phyloP scores from a whole-genome alignment of 1,140 invertebrate genomes.

The Drosophila mayri region DNA sequence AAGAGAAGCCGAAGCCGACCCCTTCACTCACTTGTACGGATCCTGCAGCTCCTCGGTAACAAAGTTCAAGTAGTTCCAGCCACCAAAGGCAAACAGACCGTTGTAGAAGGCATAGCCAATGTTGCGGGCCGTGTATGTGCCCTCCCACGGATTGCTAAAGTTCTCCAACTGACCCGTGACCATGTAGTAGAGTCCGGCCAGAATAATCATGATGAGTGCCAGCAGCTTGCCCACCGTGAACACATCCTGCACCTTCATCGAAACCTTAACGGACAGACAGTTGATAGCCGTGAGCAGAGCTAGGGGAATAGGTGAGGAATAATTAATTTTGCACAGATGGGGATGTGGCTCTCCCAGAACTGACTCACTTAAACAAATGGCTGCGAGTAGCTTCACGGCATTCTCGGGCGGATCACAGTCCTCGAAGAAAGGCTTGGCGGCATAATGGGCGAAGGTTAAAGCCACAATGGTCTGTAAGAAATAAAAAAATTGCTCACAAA shows the following conservation, averaged over 20 bases:
- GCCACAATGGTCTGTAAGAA: conserved; percentile 91
- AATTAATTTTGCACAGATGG: not conserved
- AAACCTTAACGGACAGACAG: conserved; percentile 94
- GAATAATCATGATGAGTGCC: conserved; percentile 93
- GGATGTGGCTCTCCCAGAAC: not conserved
- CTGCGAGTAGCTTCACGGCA: conserved; percentile 90
- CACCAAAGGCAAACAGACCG: conserved; percentile 98
- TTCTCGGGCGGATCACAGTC: conserved; percentile 89
- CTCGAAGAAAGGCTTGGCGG: conserved; percentile 93
- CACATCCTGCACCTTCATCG: conserved; percentile 95
- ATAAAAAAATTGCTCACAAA: not conserved
- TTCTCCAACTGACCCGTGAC: conserved; percentile 89
- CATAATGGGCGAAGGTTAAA: conserved; percentile 92
- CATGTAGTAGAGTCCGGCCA: conserved; percentile 91
- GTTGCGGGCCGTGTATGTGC: conserved; percentile 87
- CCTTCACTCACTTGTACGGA: conserved; percentile 93
- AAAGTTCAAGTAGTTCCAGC: conserved; percentile 97
- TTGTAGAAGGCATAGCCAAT: conserved; percentile 95
- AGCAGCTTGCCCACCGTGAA: conserved; percentile 95
- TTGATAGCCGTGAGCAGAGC: conserved; percentile 95
- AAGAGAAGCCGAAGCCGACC: not conserved
- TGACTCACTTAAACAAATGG: conserved; percentile 91
- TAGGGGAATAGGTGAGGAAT: conserved; percentile 83
- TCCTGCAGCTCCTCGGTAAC: conserved; percentile 97
- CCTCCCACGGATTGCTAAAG: conserved; percentile 90